Evolutionary conservation across 2,888 invertebrate genomes (phyloP).

Genomic region (Caenorhabditis panamensis): DNA sequence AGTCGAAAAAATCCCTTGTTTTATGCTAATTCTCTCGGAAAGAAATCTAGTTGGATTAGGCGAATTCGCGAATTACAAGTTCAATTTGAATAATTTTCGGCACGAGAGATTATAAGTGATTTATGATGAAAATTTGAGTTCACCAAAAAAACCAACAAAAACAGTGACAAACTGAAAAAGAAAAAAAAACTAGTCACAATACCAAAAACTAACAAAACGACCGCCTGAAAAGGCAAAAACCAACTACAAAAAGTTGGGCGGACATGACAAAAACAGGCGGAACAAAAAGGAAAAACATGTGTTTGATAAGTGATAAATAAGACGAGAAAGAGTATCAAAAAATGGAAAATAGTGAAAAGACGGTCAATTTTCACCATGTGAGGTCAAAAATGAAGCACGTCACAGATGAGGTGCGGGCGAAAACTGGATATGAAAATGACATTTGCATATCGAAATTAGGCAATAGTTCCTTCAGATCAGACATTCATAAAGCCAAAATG

Average conservation of each 20-base stretch:
- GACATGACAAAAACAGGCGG: neutral
- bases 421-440: constrained; percentile 5
- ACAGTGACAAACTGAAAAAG: neutral
- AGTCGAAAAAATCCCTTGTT: neutral
- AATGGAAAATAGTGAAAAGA: neutral
- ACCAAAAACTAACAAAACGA: neutral
- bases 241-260: neutral
- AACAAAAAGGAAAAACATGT: neutral
- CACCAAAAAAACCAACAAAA: neutral
- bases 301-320: neutral
- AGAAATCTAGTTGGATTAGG: neutral
- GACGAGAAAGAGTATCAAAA: neutral
- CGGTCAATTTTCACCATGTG: neutral
- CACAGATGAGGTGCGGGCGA: constrained; percentile 12
- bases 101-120: neutral
- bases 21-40: neutral
- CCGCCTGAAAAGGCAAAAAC: neutral
- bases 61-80: neutral
- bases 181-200: neutral
- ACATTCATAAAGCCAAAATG: constrained; percentile 18
- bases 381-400: constrained; percentile 58
- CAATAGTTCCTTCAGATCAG: constrained; percentile 28
- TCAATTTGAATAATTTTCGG: neutral
- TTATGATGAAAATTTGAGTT: neutral
- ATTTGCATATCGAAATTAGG: constrained; percentile 10